These are phyloP conservation scores for Calameuta filiformis DNA, from an alignment of 2,888 invertebrate species.

Conservation along the genomic window DNA sequence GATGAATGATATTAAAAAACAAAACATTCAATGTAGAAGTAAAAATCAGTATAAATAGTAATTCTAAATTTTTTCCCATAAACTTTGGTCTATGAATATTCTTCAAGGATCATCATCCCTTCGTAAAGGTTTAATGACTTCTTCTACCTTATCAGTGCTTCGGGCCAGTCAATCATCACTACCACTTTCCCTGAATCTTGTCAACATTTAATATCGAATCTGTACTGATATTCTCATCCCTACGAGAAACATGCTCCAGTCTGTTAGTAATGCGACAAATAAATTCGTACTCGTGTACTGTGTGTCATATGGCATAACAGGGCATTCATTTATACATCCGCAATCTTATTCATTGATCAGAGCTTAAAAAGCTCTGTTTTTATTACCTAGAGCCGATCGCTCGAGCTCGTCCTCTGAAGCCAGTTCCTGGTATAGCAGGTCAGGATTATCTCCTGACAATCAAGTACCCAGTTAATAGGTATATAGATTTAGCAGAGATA, in stretches of 20 bases:
- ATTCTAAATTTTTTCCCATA: neutral
- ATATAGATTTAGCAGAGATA: conserved; percentile 13
- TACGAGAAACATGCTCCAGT: neutral
- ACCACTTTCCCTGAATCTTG: neutral
- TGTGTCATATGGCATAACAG: neutral
- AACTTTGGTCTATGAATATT: neutral
- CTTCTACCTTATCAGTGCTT: neutral
- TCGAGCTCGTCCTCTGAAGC: conserved; percentile 63
- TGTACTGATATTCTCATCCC: neutral
- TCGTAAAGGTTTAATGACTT: neutral
- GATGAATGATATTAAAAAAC: neutral
- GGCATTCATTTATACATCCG: neutral
- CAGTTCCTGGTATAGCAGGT: conserved; percentile 70
- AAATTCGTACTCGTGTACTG: neutral
- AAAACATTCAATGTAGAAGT: neutral
- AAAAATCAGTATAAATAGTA: neutral
- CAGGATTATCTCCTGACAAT: conserved; percentile 70
- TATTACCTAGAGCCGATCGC: conserved; percentile 40
- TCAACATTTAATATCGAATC: neutral
- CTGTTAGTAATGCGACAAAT: neutral
- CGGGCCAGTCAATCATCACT: neutral
- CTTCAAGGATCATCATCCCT: neutral
- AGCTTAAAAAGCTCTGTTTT: neutral
- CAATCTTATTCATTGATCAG: neutral
- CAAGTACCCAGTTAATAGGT: conserved; percentile 28